Conservation (phyloP, 2,888 invertebrate species). For the Scaeva pyrastri region DNA sequence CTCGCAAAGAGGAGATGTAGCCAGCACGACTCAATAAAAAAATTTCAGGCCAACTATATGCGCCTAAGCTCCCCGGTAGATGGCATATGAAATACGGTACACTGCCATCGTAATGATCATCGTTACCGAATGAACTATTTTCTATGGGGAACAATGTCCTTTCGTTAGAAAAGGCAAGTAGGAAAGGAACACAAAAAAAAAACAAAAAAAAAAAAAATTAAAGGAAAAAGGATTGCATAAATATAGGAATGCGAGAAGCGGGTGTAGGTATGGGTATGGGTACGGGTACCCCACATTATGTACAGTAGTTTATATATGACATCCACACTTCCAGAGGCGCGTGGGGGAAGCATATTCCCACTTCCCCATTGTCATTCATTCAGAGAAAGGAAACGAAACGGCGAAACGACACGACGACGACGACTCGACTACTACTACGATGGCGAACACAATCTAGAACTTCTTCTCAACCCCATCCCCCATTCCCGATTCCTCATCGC, state of each 20-base stretch:
- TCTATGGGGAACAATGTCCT: conserved; percentile 74
- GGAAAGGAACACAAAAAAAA: conserved; percentile 19
- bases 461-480: conserved; percentile 10
- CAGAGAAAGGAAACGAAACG: conserved; percentile 22
- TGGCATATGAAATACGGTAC: conserved; percentile 61
- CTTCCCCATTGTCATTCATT: conserved; percentile 62
- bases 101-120: conserved; percentile 75
- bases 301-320: conserved; percentile 49
- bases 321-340: background rate
- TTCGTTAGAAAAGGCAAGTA: conserved; percentile 55
- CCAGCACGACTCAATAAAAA: conserved; percentile 71
- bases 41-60: conserved; percentile 74
- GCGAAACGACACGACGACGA: conserved; percentile 40
- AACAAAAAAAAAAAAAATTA: no score
- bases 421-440: conserved; percentile 15
- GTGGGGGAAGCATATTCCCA: conserved; percentile 50
- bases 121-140: conserved; percentile 75
- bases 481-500: conserved; percentile 15
- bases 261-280: conserved; percentile 15
- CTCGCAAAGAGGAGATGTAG: conserved; percentile 34
- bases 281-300: conserved; percentile 46
- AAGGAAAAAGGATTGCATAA: conserved; percentile 59
- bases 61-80: conserved; percentile 57
- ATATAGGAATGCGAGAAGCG: conserved; percentile 52
- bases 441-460: conserved; percentile 36